These are phyloP conservation scores for Phortica okadai DNA, from an alignment of 2,888 invertebrate species.

Conservation along the genomic window DNA sequence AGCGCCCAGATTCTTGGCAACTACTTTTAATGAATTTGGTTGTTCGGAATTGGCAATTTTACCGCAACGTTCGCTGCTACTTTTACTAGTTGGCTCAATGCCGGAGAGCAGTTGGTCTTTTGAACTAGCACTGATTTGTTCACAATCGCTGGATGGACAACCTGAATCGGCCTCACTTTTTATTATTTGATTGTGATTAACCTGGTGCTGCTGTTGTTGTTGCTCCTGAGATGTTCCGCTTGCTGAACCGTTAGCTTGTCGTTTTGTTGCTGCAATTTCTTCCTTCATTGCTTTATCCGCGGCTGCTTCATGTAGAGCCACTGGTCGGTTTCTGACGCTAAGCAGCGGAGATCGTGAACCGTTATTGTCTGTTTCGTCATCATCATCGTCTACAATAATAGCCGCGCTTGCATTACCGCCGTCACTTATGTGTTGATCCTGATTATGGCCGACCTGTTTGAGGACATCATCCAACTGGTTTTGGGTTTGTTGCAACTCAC, in stretches of 20 bases:
- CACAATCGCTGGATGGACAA: slow-evolving; percentile 77
- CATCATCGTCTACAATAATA: slow-evolving; percentile 60
- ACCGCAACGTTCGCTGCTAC: slow-evolving; percentile 33
- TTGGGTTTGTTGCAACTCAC: slow-evolving; percentile 66
- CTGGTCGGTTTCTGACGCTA: slow-evolving; percentile 75
- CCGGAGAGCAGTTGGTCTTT: slow-evolving; percentile 82
- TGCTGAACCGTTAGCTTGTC: slow-evolving; percentile 28
- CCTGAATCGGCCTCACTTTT: slow-evolving; percentile 77
- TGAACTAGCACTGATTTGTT: slow-evolving; percentile 83
- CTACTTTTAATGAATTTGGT: slow-evolving; percentile 53
- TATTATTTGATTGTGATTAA: slow-evolving; percentile 52
- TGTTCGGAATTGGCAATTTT: slow-evolving; percentile 40
- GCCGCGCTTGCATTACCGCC: background rate
- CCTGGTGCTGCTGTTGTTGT: slow-evolving; percentile 10
- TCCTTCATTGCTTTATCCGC: slow-evolving; percentile 62
- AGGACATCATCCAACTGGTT: slow-evolving; percentile 64
- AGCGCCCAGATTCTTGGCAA: slow-evolving; percentile 73
- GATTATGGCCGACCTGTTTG: slow-evolving; percentile 41
- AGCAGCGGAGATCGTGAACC: slow-evolving; percentile 84
- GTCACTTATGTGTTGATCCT: background rate
- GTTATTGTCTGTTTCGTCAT: slow-evolving; percentile 83
- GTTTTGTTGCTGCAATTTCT: slow-evolving; percentile 51
- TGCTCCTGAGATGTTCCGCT: background rate
- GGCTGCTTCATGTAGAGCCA: slow-evolving; percentile 51
- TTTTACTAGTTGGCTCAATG: slow-evolving; percentile 51